Evolutionary conservation across 2,888 invertebrate species (phyloP).

Genomic region (Himalopsyche kuldschensis): DNA sequence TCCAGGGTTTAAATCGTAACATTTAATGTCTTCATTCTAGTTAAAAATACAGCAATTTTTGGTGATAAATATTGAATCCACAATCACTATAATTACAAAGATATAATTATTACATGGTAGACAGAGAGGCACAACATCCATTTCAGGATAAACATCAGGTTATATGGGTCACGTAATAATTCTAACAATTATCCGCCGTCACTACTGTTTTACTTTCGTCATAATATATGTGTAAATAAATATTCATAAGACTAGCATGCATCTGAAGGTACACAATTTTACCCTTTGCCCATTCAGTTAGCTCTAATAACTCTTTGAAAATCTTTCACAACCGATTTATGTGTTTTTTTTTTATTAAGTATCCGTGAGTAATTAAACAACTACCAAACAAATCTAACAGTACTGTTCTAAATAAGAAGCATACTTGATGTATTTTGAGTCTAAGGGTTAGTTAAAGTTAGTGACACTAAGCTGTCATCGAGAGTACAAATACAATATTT

Average conservation of each 20-base stretch:
- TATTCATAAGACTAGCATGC: constrained; percentile 37
- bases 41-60: constrained; percentile 36
- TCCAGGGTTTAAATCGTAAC: constrained; percentile 28
- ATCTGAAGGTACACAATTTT: constrained; percentile 29
- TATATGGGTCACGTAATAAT: constrained; percentile 18
- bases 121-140: constrained; percentile 38
- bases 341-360: constrained; percentile 14
- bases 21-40: constrained; percentile 36
- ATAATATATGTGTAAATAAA: constrained; percentile 23
- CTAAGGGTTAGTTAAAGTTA: background rate
- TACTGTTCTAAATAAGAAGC: background rate
- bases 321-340: constrained; percentile 31
- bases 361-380: background rate
- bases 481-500: background rate
- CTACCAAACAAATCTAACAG: constrained; percentile 2
- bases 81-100: constrained; percentile 28
- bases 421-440: background rate
- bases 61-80: constrained; percentile 26
- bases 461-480: background rate
- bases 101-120: constrained; percentile 22
- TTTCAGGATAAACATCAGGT: constrained; percentile 33
- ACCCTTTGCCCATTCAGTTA: constrained; percentile 35
- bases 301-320: constrained; percentile 24
- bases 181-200: constrained; percentile 2
- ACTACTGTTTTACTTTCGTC: constrained; percentile 8